Conservation (phyloP, 1,140 invertebrate genomes). For the Phymorhynchus buccinoides region DNA sequence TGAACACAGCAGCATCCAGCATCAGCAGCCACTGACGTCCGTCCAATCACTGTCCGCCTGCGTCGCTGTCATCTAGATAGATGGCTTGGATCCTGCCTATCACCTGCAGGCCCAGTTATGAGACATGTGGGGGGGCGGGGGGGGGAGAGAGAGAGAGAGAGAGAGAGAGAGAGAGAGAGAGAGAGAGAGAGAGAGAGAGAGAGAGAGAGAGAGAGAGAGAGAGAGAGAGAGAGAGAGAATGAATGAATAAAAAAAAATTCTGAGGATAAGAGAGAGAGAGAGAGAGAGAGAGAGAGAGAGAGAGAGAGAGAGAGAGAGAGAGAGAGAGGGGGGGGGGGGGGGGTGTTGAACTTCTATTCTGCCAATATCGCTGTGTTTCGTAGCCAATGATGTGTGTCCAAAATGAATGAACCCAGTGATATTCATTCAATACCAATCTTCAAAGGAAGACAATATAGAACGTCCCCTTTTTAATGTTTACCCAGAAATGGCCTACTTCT, state of each 20-base stretch:
- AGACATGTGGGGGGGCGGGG: no score
- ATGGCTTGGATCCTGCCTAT: no score
- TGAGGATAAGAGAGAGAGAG: slow-evolving; percentile 7
- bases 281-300: slow-evolving; percentile 28
- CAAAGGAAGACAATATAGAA: no score
- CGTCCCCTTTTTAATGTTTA: no score
- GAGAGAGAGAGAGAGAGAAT: slow-evolving; percentile 2
- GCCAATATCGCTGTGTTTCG: not conserved
- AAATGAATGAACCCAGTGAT: not conserved
- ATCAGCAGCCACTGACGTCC: no score
- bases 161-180: not conserved
- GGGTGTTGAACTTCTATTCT: not conserved
- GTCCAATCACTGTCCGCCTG: no score
- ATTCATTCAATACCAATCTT: no score
- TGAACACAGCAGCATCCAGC: no score
- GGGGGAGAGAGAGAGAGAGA: not conserved
- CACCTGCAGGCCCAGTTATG: no score
- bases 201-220: not conserved
- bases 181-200: not conserved
- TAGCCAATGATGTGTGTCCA: not conserved
- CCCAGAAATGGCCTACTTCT: no score
- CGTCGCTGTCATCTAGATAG: no score
- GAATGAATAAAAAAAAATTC: no score
- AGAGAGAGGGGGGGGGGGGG: not conserved
- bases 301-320: not conserved